Evolutionary conservation across 2,888 invertebrate species (phyloP).

Genomic region (Tipula unca): DNA sequence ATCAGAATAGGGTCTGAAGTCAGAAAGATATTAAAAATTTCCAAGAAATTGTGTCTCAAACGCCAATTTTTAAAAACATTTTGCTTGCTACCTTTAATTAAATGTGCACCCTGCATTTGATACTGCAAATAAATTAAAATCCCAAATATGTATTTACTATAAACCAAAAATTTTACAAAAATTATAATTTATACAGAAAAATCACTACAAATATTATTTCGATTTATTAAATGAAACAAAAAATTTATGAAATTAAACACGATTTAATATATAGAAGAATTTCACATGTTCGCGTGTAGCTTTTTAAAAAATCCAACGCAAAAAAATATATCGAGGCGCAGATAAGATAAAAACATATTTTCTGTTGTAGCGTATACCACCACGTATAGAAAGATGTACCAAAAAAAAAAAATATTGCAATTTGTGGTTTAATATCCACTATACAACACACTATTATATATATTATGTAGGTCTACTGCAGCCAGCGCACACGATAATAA

Average conservation of each 20-base stretch:
- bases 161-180: background rate
- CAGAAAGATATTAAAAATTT: too few relatives aligned
- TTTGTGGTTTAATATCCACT: background rate
- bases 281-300: background rate
- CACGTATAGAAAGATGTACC: too few relatives aligned
- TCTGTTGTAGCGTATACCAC: background rate
- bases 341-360: background rate
- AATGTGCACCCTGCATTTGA: background rate
- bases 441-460: background rate
- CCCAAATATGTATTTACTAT: background rate
- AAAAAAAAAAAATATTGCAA: background rate
- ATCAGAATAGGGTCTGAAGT: too few relatives aligned
- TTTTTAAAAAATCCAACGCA: background rate
- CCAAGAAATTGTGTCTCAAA: too few relatives aligned
- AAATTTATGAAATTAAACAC: background rate
- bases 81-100: too few relatives aligned
- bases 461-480: background rate
- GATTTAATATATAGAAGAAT: conserved; percentile 14
- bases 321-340: background rate
- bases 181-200: background rate
- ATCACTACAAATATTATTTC: background rate
- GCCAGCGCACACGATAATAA: background rate
- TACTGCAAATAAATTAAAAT: background rate
- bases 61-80: too few relatives aligned
- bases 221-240: background rate